Percentiles rank a stretch among this genome's conserved stretches.
Conservation (phyloP, 2,113 vertebrate species). For the Rhipidura dahli region DNA sequence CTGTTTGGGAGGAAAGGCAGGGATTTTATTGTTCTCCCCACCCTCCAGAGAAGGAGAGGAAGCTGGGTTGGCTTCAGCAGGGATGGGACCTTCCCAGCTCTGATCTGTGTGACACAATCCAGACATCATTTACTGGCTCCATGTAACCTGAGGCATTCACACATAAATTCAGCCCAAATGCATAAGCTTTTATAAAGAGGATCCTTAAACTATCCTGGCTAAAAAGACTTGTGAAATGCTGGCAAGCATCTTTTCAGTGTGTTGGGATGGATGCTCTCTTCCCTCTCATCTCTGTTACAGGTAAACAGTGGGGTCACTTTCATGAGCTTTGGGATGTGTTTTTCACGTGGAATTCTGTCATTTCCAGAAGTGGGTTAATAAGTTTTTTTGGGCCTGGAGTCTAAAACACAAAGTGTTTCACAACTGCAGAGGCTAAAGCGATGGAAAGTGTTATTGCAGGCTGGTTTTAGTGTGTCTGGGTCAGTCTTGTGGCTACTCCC, state of each 20-base stretch:
- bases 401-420: not conserved
- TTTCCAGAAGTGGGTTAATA: not conserved
- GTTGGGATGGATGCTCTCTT: not conserved
- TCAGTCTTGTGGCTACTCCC: not conserved
- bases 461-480: not conserved
- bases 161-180: slow-evolving; percentile 23
- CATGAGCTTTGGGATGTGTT: not conserved
- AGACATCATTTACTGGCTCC: slow-evolving; percentile 52
- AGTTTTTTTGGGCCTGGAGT: not conserved
- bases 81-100: slow-evolving; percentile 4
- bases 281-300: not conserved
- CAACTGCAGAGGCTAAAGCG: not conserved
- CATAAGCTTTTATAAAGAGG: slow-evolving; percentile 10
- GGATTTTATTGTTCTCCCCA: not conserved
- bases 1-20: not conserved
- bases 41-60: not conserved
- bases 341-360: not conserved
- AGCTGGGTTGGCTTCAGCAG: not conserved
- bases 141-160: slow-evolving; percentile 47
- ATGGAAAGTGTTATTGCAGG: not conserved
- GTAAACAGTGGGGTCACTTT: not conserved
- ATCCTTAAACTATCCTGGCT: not conserved
- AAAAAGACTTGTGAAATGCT: not conserved
- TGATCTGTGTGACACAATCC: slow-evolving; percentile 21
- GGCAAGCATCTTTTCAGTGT: not conserved